These are phyloP conservation scores for Pardalotus punctatus DNA, from an alignment of 2,113 vertebrate genomes.

Conservation along the genomic window DNA sequence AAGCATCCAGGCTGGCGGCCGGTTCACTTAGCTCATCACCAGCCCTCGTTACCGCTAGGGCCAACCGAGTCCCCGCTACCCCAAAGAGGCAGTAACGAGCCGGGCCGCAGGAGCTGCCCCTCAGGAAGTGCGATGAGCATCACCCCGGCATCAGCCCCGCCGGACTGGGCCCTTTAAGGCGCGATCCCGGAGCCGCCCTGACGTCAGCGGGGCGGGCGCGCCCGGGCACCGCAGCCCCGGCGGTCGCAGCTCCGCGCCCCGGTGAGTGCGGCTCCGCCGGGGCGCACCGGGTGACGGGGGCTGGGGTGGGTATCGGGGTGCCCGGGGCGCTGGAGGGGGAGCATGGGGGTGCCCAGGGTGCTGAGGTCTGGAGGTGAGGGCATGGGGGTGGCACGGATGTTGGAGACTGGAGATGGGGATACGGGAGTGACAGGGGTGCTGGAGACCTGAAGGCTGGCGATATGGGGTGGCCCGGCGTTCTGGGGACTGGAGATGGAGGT, in stretches of 20 bases:
- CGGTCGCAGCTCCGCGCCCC: constrained; percentile 4
- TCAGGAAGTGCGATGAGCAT: neutral
- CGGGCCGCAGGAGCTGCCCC: neutral
- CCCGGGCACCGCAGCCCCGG: neutral
- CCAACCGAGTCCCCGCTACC: neutral
- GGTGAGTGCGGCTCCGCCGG: neutral
- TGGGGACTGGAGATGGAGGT: neutral
- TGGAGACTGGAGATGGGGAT: neutral
- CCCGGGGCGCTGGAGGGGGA: neutral
- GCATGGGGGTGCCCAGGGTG: neutral
- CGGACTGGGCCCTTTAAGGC: constrained; percentile 35
- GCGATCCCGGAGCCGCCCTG: neutral
- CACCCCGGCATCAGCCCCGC: neutral
- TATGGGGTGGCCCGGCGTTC: neutral
- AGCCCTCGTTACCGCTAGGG: neutral
- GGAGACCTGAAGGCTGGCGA: neutral
- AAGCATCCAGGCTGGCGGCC: neutral
- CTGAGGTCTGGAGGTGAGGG: neutral
- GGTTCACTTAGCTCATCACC: neutral
- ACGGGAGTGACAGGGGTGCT: neutral
- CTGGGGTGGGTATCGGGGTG: neutral
- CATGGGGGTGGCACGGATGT: neutral
- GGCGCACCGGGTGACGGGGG: neutral
- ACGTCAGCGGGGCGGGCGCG: constrained; percentile 40
- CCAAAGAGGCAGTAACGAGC: neutral